Percentiles rank a stretch among this genome's conserved stretches.
Conservation (phyloP, 2,113 vertebrate genomes). For the Sceloporus undulatus region DNA sequence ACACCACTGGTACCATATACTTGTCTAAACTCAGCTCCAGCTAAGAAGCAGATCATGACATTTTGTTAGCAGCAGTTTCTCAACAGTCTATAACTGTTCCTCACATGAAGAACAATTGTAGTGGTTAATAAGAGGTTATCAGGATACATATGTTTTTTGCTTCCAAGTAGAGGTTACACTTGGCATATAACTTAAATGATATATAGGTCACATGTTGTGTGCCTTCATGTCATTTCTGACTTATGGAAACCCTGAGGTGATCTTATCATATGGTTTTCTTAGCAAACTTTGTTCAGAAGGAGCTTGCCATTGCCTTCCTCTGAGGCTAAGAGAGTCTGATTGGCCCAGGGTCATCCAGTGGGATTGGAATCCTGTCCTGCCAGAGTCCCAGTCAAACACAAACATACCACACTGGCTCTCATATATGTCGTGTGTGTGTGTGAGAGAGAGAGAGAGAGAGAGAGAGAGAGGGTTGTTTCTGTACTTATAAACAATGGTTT, state of each 20-base stretch:
- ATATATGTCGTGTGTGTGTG: background rate
- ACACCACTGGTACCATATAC: background rate
- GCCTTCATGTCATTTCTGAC: too few species aligned
- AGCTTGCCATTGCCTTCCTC: too few species aligned
- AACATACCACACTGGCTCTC: too few species aligned
- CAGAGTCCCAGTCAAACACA: too few species aligned
- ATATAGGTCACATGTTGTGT: too few species aligned
- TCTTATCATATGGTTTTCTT: too few species aligned
- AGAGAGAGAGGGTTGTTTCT: background rate
- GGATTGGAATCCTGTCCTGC: too few species aligned
- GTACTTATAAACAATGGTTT: background rate
- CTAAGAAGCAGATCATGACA: background rate
- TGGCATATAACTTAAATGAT: background rate
- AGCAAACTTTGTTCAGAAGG: too few species aligned
- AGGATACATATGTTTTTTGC: background rate
- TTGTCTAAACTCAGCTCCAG: background rate
- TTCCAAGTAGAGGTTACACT: background rate
- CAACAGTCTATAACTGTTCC: background rate
- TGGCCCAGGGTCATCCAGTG: too few species aligned
- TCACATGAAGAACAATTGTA: background rate
- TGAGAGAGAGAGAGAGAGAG: too few species aligned
- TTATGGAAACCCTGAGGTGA: too few species aligned
- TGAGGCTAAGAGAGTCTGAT: too few species aligned
- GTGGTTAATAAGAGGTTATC: background rate
- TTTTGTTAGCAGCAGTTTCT: background rate